Conservation (phyloP, 92 coral and sea anemone species). For the Ricordea florida region DNA sequence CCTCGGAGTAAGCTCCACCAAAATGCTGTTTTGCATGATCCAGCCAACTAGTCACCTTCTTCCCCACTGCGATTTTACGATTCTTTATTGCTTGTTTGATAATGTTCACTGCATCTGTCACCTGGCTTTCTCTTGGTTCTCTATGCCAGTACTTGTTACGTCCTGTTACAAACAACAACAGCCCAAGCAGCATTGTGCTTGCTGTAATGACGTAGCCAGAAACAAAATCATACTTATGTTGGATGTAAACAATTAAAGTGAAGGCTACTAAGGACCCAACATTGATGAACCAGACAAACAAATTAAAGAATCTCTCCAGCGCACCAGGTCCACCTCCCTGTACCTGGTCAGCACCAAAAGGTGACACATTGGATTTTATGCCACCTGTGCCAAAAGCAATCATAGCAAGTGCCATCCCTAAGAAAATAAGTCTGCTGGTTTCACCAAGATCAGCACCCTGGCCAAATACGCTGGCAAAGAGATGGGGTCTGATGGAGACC, state of each 20-base stretch:
- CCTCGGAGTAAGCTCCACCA: slow-evolving; percentile 58
- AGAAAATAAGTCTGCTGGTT: slow-evolving; percentile 27
- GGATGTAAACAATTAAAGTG: slow-evolving; percentile 72
- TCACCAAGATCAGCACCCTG: background rate
- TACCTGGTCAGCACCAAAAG: slow-evolving; percentile 80
- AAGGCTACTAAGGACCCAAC: slow-evolving; percentile 62
- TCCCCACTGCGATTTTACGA: background rate
- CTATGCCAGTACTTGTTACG: slow-evolving; percentile 24
- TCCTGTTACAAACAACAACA: slow-evolving; percentile 57
- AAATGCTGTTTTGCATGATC: slow-evolving; percentile 52
- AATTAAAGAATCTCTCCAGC: slow-evolving; percentile 61
- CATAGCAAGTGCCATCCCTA: slow-evolving; percentile 43
- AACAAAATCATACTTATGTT: slow-evolving; percentile 68
- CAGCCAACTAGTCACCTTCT: slow-evolving; percentile 34
- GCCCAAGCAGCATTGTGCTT: slow-evolving; percentile 24
- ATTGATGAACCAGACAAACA: slow-evolving; percentile 79
- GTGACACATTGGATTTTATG: slow-evolving; percentile 77
- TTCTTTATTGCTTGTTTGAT: slow-evolving; percentile 35
- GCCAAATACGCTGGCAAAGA: slow-evolving; percentile 48
- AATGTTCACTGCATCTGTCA: slow-evolving; percentile 45
- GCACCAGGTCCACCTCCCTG: slow-evolving; percentile 15
- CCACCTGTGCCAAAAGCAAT: slow-evolving; percentile 82
- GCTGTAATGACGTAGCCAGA: slow-evolving; percentile 68
- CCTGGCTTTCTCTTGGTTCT: slow-evolving; percentile 59
- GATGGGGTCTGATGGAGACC: too few species aligned